Percentiles rank a stretch among this genome's conserved stretches.
Evolutionary conservation across 2,113 vertebrate genomes (phyloP).

Genomic region (Phaetusa simplex): DNA sequence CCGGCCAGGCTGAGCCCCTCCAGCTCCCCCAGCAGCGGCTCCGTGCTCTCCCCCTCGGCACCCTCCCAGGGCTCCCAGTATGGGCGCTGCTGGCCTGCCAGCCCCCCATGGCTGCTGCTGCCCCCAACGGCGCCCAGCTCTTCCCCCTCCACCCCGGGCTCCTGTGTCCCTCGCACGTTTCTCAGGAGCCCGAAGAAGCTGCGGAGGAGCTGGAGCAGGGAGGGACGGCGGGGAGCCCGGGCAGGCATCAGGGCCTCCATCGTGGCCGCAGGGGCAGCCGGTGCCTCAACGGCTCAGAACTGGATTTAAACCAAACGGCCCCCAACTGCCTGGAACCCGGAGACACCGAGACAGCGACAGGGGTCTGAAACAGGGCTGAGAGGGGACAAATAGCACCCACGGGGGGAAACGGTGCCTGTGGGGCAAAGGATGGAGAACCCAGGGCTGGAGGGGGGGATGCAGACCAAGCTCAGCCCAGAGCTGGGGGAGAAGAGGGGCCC

Average conservation of each 20-base stretch:
- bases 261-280: neutral
- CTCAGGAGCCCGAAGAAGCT: neutral
- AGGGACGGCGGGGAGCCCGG: neutral
- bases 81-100: neutral
- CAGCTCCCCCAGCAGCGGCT: neutral
- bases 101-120: neutral
- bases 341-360: neutral
- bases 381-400: neutral
- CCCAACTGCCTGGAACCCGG: neutral
- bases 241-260: neutral
- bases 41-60: neutral
- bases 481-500: neutral
- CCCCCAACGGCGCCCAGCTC: neutral
- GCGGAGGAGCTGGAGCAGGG: conserved; percentile 16
- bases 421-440: neutral
- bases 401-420: neutral
- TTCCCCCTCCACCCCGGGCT: neutral
- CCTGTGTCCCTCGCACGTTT: neutral
- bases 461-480: neutral
- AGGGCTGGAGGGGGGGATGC: neutral
- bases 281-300: neutral
- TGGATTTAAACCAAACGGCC: neutral
- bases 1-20: neutral
- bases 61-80: neutral
- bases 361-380: neutral